phyloP scores from a whole-genome alignment of 2,888 invertebrate species.

The Pocota personata region DNA sequence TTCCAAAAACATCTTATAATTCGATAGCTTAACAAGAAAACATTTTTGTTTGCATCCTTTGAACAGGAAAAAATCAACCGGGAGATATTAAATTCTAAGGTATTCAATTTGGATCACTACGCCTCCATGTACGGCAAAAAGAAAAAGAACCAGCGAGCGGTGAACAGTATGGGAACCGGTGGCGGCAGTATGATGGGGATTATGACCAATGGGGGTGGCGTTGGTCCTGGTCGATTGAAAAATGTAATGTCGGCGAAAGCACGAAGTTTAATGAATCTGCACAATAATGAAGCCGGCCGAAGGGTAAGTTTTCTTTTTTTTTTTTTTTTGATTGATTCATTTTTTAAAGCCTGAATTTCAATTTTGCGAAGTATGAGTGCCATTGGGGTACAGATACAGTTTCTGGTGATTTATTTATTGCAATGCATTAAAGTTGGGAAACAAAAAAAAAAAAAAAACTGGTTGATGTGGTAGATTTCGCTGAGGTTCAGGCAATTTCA shows the following conservation, averaged over 20 bases:
- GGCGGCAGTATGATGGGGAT: conserved; percentile 71
- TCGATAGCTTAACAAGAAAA: conserved; percentile 29
- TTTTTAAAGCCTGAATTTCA: background rate
- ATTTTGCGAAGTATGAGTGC: background rate
- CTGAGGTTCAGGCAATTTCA: background rate
- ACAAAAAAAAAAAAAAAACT: background rate
- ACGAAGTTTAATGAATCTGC: conserved; percentile 96
- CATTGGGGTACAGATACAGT: background rate
- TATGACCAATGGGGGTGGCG: conserved; percentile 60
- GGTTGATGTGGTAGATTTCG: background rate
- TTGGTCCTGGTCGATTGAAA: conserved; percentile 76
- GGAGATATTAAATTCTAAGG: conserved; percentile 82
- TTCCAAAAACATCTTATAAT: conserved; percentile 18
- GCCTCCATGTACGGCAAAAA: conserved; percentile 78
- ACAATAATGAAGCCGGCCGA: conserved; percentile 99
- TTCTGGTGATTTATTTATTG: conserved; percentile 21
- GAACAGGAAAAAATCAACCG: conserved; percentile 82
- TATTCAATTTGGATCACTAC: conserved; percentile 80
- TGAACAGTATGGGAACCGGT: conserved; percentile 76
- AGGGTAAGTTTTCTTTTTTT: conserved; percentile 86
- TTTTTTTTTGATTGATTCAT: conserved; percentile 12
- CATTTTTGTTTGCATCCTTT: conserved; percentile 42
- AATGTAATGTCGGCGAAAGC: conserved; percentile 83
- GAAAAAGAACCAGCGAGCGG: conserved; percentile 81
- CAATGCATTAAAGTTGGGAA: background rate